A percentile compares a stretch with the other conserved stretches of the same genome.
These are phyloP conservation scores for Drosophila nr. fundita DNA, from an alignment of 2,888 invertebrate genomes.

Conservation along the genomic window DNA sequence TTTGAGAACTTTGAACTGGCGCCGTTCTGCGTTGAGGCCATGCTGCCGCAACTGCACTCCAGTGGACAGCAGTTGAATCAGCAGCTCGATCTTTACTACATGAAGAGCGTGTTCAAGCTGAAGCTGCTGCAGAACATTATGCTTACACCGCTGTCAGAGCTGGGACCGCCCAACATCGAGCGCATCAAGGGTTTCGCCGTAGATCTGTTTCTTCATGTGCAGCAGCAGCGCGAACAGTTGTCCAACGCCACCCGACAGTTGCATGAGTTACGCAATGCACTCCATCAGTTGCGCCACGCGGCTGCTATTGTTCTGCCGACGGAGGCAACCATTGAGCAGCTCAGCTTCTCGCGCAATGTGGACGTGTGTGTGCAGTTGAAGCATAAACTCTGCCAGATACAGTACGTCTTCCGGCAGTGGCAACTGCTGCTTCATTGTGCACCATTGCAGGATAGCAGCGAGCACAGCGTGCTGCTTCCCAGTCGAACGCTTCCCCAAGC, in stretches of 20 bases:
- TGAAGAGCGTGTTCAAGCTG: constrained; percentile 83
- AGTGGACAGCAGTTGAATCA: constrained; percentile 82
- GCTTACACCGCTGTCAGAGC: constrained; percentile 90
- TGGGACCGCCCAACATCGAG: constrained; percentile 92
- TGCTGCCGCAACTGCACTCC: constrained; percentile 86
- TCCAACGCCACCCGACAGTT: constrained; percentile 87
- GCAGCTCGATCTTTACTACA: constrained; percentile 82
- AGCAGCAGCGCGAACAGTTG: constrained; percentile 88
- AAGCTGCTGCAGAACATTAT: constrained; percentile 83
- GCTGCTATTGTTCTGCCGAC: constrained; percentile 65
- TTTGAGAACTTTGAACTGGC: constrained; percentile 88
- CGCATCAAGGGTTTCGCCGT: constrained; percentile 94
- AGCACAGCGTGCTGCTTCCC: constrained; percentile 56
- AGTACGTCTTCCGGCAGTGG: constrained; percentile 88
- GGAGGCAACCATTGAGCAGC: constrained; percentile 11
- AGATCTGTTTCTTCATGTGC: constrained; percentile 90
- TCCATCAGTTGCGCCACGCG: constrained; percentile 82
- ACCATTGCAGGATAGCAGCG: constrained; percentile 84
- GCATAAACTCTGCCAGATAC: constrained; percentile 71
- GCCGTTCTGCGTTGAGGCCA: constrained; percentile 89
- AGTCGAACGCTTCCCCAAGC: constrained; percentile 46
- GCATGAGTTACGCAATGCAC: constrained; percentile 86
- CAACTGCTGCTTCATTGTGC: constrained; percentile 88
- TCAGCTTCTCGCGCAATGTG: constrained; percentile 68
- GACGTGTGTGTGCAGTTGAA: constrained; percentile 68